These are phyloP conservation scores for Antennarius striatus DNA, from an alignment of 2,113 vertebrate genomes.

Conservation along the genomic window DNA sequence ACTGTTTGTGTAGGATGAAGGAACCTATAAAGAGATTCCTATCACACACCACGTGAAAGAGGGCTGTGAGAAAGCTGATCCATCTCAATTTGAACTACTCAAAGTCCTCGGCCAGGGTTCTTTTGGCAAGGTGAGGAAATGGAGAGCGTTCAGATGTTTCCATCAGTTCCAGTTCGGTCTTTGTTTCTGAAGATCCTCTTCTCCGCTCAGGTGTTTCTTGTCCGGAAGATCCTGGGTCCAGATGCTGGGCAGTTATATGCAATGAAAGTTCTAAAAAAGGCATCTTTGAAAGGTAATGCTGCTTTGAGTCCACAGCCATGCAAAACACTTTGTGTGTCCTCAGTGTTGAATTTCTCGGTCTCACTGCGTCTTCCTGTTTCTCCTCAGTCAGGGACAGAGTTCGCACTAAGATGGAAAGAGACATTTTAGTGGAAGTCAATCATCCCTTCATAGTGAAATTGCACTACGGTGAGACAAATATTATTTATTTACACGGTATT, in stretches of 20 bases:
- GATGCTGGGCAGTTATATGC: constrained; percentile 96
- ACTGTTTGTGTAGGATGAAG: constrained; percentile 84
- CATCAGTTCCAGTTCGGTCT: fast-evolving
- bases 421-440: constrained; percentile 98
- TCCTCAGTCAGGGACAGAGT: constrained; percentile 92
- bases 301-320: neutral
- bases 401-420: constrained; percentile 97
- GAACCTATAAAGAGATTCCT: constrained; percentile 91
- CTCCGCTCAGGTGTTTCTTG: constrained; percentile 89
- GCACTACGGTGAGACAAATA: constrained; percentile 91
- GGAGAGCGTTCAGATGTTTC: neutral
- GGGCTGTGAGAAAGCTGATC: constrained; percentile 97
- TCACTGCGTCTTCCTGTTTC: constrained; percentile 12
- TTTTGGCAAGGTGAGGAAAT: constrained; percentile 90
- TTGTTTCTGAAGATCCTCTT: neutral
- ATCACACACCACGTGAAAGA: constrained; percentile 97
- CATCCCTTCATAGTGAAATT: constrained; percentile 99
- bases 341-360: constrained; percentile 50
- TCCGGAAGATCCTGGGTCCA: constrained; percentile 92
- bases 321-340: neutral
- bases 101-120: constrained; percentile 98
- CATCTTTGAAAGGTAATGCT: constrained; percentile 94
- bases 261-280: constrained; percentile 99
- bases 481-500: neutral
- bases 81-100: constrained; percentile 94